Conservation (phyloP, 2,113 vertebrate species). For the Chionodraco myersi region DNA sequence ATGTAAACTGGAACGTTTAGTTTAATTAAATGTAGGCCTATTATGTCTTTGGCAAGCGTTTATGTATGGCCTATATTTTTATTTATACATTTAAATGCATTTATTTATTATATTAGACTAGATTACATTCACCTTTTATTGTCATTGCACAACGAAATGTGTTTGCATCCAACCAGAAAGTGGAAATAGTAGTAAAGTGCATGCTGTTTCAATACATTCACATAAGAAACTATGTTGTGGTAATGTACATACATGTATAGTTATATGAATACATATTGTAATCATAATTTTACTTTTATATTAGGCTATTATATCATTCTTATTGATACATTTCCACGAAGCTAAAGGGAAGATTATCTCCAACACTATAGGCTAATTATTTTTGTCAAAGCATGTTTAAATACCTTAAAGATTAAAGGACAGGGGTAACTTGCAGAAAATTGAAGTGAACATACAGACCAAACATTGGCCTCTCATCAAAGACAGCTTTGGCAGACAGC, state of each 20-base stretch:
- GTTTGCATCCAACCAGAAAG: too few relatives aligned
- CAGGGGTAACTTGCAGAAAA: background rate
- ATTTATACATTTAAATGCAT: too few relatives aligned
- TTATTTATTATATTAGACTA: too few relatives aligned
- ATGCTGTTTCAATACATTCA: too few relatives aligned
- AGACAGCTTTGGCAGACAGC: background rate
- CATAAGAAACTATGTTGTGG: background rate
- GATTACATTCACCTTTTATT: too few relatives aligned
- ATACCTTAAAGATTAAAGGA: background rate
- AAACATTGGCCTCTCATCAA: background rate
- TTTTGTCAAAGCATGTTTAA: background rate
- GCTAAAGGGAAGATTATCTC: background rate
- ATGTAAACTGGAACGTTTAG: too few relatives aligned
- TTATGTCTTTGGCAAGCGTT: too few relatives aligned
- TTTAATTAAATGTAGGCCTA: too few relatives aligned
- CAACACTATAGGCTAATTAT: background rate
- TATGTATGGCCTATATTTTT: too few relatives aligned
- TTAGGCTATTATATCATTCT: background rate
- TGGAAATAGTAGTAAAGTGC: too few relatives aligned
- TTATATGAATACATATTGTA: too few relatives aligned
- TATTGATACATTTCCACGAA: background rate
- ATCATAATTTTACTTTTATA: background rate
- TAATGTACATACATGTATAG: background rate
- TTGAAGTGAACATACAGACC: background rate
- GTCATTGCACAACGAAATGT: too few relatives aligned